Base-by-base conservation (phyloP, 2,113 vertebrate species). In the Columba janthina region DNA sequence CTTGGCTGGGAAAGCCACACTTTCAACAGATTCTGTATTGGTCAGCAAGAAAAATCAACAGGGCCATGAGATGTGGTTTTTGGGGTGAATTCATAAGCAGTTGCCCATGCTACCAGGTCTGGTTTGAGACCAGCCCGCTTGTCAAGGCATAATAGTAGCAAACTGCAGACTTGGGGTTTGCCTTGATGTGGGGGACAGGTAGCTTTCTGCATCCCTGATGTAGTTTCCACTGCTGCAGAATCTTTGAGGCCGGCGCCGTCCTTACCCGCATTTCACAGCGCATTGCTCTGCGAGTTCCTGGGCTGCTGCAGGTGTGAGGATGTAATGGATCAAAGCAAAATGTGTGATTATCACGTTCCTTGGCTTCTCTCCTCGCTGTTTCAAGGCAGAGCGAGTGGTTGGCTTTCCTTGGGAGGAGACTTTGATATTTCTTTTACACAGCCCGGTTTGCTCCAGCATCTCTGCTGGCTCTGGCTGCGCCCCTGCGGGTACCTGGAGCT, bases 71-170 rank as follows among this genome's bases (percentile, higher is more conserved):
- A 7, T 29, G 75, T 54, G 71, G 19, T 3, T 5, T n/a, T 44
- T 50, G 62, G 17, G 90, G 19, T 57, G 62, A 19, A 5, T 10
- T 60, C 24, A 0, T 21, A 31, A 66, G 44, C 25, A 31, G 38
- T 36, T 34, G 26, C n/a, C 53, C 32, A 13, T 44, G 0, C n/a
- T 25, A n/a, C 15, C 54, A 24, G 54, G 0, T 19, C 62, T 60
- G 62, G 3, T 46, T 48, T 58, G 66, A 17, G 32, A 51, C 18
- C 44, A 85, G 56, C 56, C 28, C 12, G 2, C 5, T 29, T 51
- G 3, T 19, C 14, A 5, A 12, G 64, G 66, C 34, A 5, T 0
- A 40, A 32, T 5, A n/a, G 28, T 1, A 4, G 31, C 26, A 29
- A 20, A 8, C 29, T 24, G 48, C 20, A 46, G 34, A 19, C 22